Conservation (phyloP, 2,888 invertebrate species). For the Mycalesis mineus region DNA sequence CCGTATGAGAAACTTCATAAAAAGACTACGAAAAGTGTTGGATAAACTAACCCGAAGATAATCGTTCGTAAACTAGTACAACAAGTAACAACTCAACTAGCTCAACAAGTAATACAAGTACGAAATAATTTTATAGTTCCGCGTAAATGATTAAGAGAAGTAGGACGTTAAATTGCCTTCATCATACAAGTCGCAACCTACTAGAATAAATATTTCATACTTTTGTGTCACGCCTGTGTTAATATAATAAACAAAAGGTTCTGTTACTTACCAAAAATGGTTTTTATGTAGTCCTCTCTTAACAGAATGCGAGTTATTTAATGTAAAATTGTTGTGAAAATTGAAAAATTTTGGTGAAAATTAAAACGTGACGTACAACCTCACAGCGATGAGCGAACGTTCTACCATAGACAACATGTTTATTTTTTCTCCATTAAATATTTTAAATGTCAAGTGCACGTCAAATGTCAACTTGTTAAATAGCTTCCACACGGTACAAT, state of each 20-base stretch:
- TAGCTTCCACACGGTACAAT: not conserved
- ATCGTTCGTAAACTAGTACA: not conserved
- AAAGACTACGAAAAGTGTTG: not conserved
- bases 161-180: slow-evolving; percentile 6
- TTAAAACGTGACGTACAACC: slow-evolving; percentile 21
- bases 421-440: not conserved
- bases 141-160: slow-evolving; percentile 20
- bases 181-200: slow-evolving; percentile 24
- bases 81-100: slow-evolving; percentile 4
- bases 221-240: not conserved
- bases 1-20: not conserved
- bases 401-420: no score
- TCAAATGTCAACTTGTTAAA: not conserved
- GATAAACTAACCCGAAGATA: not conserved
- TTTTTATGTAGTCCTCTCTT: not conserved
- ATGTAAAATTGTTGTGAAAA: slow-evolving; percentile 14
- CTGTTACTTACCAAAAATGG: slow-evolving; percentile 17
- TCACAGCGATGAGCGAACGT: slow-evolving; percentile 6
- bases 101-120: not conserved
- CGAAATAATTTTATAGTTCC: slow-evolving; percentile 19
- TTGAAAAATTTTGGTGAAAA: slow-evolving; percentile 13
- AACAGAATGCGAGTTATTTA: slow-evolving; percentile 4
- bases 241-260: not conserved
- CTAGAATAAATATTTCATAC: slow-evolving; percentile 17
- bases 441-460: not conserved